phyloP scores from a whole-genome alignment of 2,113 vertebrate genomes.

The Prietella phreatophila region DNA sequence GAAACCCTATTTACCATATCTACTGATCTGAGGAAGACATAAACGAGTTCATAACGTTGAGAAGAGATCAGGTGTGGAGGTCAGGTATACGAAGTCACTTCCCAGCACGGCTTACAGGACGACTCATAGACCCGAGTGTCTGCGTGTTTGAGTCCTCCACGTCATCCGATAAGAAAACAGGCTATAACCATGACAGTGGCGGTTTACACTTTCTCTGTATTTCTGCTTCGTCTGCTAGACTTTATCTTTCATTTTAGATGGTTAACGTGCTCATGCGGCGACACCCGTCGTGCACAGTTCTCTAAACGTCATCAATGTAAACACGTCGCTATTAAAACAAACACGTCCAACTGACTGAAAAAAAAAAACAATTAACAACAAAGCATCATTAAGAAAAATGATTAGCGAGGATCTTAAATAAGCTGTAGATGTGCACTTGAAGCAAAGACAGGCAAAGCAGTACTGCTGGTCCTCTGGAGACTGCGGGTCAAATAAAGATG shows the following conservation, averaged over 20 bases:
- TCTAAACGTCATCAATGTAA: slow-evolving; percentile 6
- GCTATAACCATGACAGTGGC: neutral
- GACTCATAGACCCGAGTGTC: neutral
- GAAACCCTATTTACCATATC: neutral
- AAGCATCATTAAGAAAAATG: slow-evolving; percentile 46
- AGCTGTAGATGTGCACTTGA: slow-evolving; percentile 85
- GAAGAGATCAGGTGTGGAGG: slow-evolving; percentile 19
- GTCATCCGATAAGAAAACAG: neutral
- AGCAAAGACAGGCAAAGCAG: slow-evolving; percentile 74
- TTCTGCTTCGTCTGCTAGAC: neutral
- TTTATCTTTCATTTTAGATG: neutral
- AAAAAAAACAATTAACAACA: slow-evolving; percentile 18
- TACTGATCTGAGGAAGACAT: neutral
- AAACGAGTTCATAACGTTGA: neutral
- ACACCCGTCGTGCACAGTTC: slow-evolving; percentile 13
- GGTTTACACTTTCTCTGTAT: neutral
- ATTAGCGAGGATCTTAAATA: slow-evolving; percentile 87
- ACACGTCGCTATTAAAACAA: neutral
- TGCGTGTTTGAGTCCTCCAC: neutral
- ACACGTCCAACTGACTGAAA: neutral
- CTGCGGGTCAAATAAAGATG: neutral
- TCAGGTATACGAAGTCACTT: slow-evolving; percentile 35
- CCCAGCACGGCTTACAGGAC: slow-evolving; percentile 35
- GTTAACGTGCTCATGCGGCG: neutral
- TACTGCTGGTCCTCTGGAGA: slow-evolving; percentile 46